Percentiles rank a stretch among this genome's conserved stretches.
Conservation (phyloP, 2,113 vertebrate genomes). For the Notothenia coriiceps region DNA sequence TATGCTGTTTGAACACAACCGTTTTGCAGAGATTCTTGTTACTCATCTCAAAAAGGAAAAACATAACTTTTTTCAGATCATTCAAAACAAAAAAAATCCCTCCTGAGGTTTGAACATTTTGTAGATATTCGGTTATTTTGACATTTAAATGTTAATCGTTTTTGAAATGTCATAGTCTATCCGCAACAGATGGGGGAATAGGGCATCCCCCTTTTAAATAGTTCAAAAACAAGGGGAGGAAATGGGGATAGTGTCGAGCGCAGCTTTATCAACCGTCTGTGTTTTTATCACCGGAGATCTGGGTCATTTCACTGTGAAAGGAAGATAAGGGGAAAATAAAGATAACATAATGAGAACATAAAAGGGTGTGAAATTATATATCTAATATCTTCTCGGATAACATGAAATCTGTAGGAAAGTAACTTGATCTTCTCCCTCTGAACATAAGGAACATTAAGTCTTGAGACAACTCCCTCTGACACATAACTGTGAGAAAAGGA, state of each 20-base stretch:
- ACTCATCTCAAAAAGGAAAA: conserved; percentile 2
- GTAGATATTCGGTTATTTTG: conserved; percentile 76
- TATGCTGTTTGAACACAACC: background rate
- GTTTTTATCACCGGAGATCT: conserved; percentile 13
- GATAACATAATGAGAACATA: background rate
- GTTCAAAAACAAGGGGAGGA: conserved; percentile 66
- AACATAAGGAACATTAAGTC: background rate
- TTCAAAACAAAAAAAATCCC: conserved; percentile 53
- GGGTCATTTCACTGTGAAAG: background rate
- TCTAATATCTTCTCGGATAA: background rate
- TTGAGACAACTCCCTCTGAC: conserved; percentile 28
- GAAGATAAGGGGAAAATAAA: conserved; percentile 32
- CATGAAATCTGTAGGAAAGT: background rate
- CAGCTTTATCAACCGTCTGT: background rate
- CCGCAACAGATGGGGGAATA: conserved; percentile 70
- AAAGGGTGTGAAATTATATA: background rate
- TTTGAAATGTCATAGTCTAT: conserved; percentile 83
- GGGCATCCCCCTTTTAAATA: conserved; percentile 74
- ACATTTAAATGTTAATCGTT: conserved; percentile 83
- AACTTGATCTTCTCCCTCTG: background rate
- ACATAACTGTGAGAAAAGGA: conserved; percentile 15
- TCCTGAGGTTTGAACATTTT: conserved; percentile 57
- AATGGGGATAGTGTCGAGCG: conserved; percentile 50
- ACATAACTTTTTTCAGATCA: conserved; percentile 59
- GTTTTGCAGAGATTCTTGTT: background rate